phyloP scores from a whole-genome alignment of 2,797 vertebrate genomes.

The Crenichthys baileyi region DNA sequence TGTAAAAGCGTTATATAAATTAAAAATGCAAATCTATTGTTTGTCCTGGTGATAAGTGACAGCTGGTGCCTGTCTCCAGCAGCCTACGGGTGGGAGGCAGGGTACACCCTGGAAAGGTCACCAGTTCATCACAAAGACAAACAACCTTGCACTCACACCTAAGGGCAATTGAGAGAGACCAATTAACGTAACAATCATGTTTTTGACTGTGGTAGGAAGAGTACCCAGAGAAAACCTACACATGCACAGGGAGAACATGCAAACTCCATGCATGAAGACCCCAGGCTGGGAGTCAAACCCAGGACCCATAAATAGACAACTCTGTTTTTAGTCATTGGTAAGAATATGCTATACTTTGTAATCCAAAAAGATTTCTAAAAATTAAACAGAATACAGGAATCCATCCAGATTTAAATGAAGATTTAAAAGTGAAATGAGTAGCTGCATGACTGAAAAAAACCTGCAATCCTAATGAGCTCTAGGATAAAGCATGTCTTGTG shows the following conservation, averaged over 20 bases:
- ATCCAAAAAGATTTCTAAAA: background rate
- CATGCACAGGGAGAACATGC: no score
- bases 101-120: no score
- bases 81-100: no score
- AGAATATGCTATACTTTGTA: background rate
- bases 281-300: no score
- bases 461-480: constrained; percentile 14
- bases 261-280: no score
- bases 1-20: background rate
- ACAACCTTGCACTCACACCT: no score
- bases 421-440: constrained; percentile 14
- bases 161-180: no score
- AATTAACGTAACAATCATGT: no score
- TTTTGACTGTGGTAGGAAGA: no score
- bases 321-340: background rate
- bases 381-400: constrained; percentile 2
- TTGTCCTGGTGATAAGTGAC: background rate
- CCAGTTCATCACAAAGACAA: no score
- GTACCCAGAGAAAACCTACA: no score
- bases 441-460: background rate
- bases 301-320: background rate
- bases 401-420: background rate
- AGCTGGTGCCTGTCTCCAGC: background rate
- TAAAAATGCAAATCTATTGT: background rate
- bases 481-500: constrained; percentile 7